phyloP scores from a whole-genome alignment of 1,140 invertebrate genomes.

The Musca vetustissima region DNA sequence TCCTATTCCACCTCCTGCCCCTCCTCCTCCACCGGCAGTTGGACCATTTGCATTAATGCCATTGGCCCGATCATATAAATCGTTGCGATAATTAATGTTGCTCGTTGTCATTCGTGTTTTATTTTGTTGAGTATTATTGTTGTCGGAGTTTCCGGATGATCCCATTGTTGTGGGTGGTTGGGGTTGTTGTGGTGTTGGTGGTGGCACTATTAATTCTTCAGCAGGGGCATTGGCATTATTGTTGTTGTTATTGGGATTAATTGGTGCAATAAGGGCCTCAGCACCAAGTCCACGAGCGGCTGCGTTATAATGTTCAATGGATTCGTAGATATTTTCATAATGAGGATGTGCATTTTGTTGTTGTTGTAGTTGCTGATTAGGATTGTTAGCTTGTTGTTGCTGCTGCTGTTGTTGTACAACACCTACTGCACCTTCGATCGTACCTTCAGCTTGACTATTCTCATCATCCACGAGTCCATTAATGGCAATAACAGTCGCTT shows the following conservation, averaged over 20 bases:
- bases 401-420: constrained; percentile 45
- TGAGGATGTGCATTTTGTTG: constrained; percentile 49
- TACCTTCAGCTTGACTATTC: constrained; percentile 58
- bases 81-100: constrained; percentile 45
- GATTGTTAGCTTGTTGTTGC: constrained; percentile 31
- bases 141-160: constrained; percentile 26
- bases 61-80: constrained; percentile 52
- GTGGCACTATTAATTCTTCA: constrained; percentile 33
- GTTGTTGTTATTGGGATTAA: constrained; percentile 11
- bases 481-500: constrained; percentile 47
- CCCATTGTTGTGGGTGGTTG: constrained; percentile 28
- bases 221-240: constrained; percentile 39
- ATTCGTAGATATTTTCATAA: constrained; percentile 59
- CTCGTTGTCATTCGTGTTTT: constrained; percentile 30
- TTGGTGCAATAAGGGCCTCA: constrained; percentile 28
- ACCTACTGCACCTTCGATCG: constrained; percentile 57
- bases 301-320: constrained; percentile 52
- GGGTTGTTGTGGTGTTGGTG: constrained; percentile 30
- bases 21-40: neutral
- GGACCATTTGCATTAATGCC: constrained; percentile 4
- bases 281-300: constrained; percentile 44
- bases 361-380: constrained; percentile 36
- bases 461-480: constrained; percentile 56
- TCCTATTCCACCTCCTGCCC: neutral
- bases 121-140: constrained; percentile 31